Base-by-base conservation (phyloP, 1,140 invertebrate genomes). In the Atta cephalotes region DNA sequence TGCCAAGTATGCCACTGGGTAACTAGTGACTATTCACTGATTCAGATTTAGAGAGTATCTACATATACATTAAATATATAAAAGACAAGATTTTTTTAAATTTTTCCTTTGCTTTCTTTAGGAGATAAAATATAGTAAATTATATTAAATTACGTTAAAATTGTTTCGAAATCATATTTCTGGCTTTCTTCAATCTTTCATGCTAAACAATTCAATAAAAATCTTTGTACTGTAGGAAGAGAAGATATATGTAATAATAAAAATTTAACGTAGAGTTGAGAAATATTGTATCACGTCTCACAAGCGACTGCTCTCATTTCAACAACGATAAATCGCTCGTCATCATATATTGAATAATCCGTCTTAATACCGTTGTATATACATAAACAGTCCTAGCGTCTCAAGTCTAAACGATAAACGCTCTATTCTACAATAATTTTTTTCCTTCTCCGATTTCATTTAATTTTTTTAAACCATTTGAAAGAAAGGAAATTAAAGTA, bases 401-500 rank as follows among this genome's bases (percentile, higher is more conserved):
- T 31, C 31, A 31, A 31, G 3, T 31, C 31, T 31, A 31, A 31
- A 31, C 31, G 3, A 31, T 31, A 31, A 31, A 3, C 31, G 31
- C 31, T 31, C 31, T 31, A 31, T 31, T 31, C 31, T 31, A 3
- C 4, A 31, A 31, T 31, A 56, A 51, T 3, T 2, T 14, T 21
- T 31, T 5, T 58, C 16, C 49, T 70, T 80, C 21, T 81, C 1
- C 7, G 10, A 78, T 66, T 31, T 12, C 5, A 45, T 31, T 58
- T 28, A 14, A 72, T 49, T 70, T 14, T 70, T 49, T 25, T 49
- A 16, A 70, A 25, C 10, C 6, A 14, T 6, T 65, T 49, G 4
- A 51, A 39, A 78, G 76, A 79, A 66, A n/a, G 1, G 49, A 39
- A 79, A 66, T 79, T n/a, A 16, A 79, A 25, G 9, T 45, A 39